Base-by-base conservation (phyloP, 1,140 invertebrate species). In the Coelopa frigida region DNA sequence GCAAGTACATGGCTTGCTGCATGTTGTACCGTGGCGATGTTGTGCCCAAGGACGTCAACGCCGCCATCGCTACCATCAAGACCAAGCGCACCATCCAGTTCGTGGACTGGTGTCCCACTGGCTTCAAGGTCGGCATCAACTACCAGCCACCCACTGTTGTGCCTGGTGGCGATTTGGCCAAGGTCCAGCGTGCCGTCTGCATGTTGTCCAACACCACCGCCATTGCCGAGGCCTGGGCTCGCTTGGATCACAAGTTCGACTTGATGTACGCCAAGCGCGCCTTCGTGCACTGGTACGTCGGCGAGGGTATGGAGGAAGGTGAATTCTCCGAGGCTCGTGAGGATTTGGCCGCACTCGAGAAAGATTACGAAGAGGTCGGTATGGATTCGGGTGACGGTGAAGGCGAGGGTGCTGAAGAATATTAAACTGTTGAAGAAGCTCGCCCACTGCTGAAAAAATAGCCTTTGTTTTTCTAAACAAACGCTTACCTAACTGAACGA, bases 181-280 rank as follows among this genome's bases (percentile, higher is more conserved):
- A 88, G 69, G 85, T 89, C 5, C 84, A 87, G 64, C 75, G 87
- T 49, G 87, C 87, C 5, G 85, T 90, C 5, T 90, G 87, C 68
- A 87, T 90, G 86, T 70, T 92, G 66, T 85, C 79, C 32, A 92
- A 91, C 61, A 90, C 88, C 1, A 91, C 88, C 0, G 84, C 86
- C 23, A 89, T 89, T 56, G 85, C 84, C 10, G 89, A 94, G 61
- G 89, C 87, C 20, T 90, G 85, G 86, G 80, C 81, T 27, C 77
- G 84, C 59, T 70, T 88, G 20, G 81, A 87, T 70, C 80, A 84
- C 62, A 90, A 89, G 65, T 90, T 88, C 66, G 84, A 89, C 66
- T 66, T 87, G 31, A 88, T 89, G 85, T 87, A 84, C 72, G 72
- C 85, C 58, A 77, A 86, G 69, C 73, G 83, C 58, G 79, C 84